Evolutionary conservation across 2,888 invertebrate genomes (phyloP).

Genomic region (Fragum whitleyi): DNA sequence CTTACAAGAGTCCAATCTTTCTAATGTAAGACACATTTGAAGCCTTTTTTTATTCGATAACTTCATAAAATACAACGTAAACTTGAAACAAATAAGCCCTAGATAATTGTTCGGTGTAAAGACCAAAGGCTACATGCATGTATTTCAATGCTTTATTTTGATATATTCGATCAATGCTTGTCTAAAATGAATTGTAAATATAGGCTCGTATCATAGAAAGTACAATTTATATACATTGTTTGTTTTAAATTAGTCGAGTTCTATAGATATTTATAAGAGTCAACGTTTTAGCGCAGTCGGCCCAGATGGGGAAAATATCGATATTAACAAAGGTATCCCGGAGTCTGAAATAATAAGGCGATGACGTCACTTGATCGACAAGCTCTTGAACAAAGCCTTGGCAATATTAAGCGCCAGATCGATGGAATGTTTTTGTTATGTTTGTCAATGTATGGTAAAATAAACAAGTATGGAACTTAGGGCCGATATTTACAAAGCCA

Average conservation of each 20-base stretch:
- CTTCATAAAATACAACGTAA: no score
- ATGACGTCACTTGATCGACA: constrained; percentile 24
- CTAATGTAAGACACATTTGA: no score
- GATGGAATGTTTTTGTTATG: constrained; percentile 29
- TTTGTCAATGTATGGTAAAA: constrained; percentile 13
- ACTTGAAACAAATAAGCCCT: no score
- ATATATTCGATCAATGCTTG: no score
- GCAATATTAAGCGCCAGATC: constrained; percentile 17
- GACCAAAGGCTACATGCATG: no score
- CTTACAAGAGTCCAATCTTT: no score
- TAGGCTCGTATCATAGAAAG: not conserved
- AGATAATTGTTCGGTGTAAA: no score
- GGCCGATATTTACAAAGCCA: constrained; percentile 12
- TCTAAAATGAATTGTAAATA: not conserved
- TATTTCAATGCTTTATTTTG: no score
- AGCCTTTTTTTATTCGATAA: no score
- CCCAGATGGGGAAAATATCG: not conserved
- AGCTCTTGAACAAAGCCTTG: not conserved
- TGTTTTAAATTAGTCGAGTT: not conserved
- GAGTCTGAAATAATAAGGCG: constrained; percentile 6
- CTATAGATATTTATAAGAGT: not conserved
- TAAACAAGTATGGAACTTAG: constrained; percentile 9
- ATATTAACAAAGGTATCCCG: constrained; percentile 18
- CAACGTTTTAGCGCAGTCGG: not conserved
- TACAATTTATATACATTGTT: not conserved